A percentile compares a stretch with the other conserved stretches of the same genome.
These are phyloP conservation scores for Watsonalla cultraria DNA, from an alignment of 2,888 invertebrate genomes.

Conservation along the genomic window DNA sequence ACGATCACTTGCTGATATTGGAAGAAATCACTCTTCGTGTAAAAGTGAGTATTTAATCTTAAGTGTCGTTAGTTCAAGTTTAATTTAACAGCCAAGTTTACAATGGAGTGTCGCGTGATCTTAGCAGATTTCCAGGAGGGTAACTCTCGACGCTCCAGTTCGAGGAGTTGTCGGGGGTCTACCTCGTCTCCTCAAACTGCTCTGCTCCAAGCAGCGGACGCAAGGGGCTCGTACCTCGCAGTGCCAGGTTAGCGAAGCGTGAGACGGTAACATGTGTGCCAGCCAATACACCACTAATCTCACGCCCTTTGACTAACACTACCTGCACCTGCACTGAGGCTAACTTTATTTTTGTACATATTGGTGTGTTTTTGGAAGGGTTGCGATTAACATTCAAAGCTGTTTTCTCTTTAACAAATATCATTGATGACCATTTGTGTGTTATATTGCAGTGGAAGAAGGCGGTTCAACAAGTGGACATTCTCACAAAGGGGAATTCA, in stretches of 20 bases:
- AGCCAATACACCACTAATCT: slow-evolving; percentile 39
- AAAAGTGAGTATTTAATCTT: slow-evolving; percentile 86
- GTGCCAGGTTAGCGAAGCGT: slow-evolving; percentile 77
- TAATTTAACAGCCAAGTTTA: slow-evolving; percentile 12
- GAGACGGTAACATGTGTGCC: slow-evolving; percentile 39
- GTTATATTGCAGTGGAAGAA: slow-evolving; percentile 76
- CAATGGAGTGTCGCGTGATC: slow-evolving; percentile 41
- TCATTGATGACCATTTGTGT: slow-evolving; percentile 28
- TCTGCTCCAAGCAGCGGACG: slow-evolving; percentile 75
- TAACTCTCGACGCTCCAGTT: slow-evolving; percentile 69
- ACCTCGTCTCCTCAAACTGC: slow-evolving; percentile 72
- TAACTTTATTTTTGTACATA: slow-evolving; percentile 41
- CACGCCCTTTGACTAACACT: slow-evolving; percentile 50
- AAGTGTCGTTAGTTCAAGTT: slow-evolving; percentile 4
- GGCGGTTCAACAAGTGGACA: slow-evolving; percentile 64
- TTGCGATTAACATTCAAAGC: background rate
- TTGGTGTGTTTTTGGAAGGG: slow-evolving; percentile 14
- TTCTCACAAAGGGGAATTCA: slow-evolving; percentile 73
- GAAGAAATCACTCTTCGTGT: slow-evolving; percentile 94
- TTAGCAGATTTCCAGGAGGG: slow-evolving; percentile 74
- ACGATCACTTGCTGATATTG: slow-evolving; percentile 97
- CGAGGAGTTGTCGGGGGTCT: slow-evolving; percentile 66
- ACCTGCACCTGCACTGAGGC: slow-evolving; percentile 51
- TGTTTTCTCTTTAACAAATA: background rate
- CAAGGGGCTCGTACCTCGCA: slow-evolving; percentile 80